phyloP scores from a whole-genome alignment of 2,797 vertebrate genomes.

The Sebastes paucispinis region DNA sequence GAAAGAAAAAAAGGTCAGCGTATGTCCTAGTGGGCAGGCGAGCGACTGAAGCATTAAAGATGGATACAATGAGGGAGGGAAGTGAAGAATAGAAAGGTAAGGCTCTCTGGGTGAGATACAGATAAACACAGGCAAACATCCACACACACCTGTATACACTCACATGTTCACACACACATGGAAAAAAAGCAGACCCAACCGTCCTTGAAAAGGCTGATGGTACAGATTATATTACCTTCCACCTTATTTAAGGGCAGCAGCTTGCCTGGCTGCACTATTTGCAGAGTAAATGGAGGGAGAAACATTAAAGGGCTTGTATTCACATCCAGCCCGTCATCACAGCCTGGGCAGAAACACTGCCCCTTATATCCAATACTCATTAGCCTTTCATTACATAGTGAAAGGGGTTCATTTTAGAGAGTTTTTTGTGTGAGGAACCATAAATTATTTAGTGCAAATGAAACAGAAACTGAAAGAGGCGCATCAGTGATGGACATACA shows the following conservation, averaged over 20 bases:
- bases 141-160: neutral
- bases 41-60: conserved; percentile 17
- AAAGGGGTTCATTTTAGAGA: conserved; percentile 44
- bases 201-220: conserved; percentile 15
- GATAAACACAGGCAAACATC: neutral
- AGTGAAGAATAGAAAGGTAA: conserved; percentile 6
- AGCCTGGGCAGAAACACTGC: neutral
- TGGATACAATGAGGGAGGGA: neutral
- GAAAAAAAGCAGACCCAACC: neutral
- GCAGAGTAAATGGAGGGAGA: conserved; percentile 42
- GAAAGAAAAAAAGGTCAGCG: conserved; percentile 20
- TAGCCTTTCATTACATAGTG: conserved; percentile 40
- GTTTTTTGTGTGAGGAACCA: conserved; percentile 2
- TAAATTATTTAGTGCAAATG: conserved; percentile 17
- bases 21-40: conserved; percentile 5
- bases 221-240: neutral
- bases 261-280: conserved; percentile 10
- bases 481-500: neutral
- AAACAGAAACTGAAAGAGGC: conserved; percentile 29
- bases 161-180: conserved; percentile 17
- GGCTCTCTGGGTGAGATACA: neutral
- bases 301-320: conserved; percentile 52
- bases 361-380: conserved; percentile 25
- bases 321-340: conserved; percentile 19
- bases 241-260: conserved; percentile 28